Evolutionary conservation across 2,888 invertebrate species (phyloP), one percentile per base, ranked within the genome.

Genomic region (Adela reaumurella): DNA sequence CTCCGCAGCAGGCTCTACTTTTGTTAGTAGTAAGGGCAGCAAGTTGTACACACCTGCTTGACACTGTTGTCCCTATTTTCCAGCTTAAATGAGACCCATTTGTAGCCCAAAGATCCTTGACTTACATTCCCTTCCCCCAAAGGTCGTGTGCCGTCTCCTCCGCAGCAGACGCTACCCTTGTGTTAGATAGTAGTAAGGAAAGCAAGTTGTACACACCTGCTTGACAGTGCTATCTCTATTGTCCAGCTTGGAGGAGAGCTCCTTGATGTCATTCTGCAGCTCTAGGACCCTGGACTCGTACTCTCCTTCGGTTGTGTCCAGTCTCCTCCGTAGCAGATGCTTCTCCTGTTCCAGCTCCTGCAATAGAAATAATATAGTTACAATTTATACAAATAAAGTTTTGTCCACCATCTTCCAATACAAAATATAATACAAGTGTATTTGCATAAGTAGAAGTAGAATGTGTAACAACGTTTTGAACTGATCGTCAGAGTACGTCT

Each of bases 321-420:
- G 77, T 60, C 91, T 90, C 53, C 95, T 83, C 52, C 92, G 83
- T 47, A 97, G 81, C 47, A 90, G 83, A 71, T 97, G 92, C 59
- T 94, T 89, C 72, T 97, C 96, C 72, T 97, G 96, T 73, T 96
- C 94, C 68, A 96, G 81, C 64, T 87, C 87, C 96, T 97, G 83
- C 0, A 77, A 74, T 48, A 43, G 19, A 35, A 14, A 35, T 3
- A 35, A 3, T 8, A 24, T 4, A 24, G 5, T 24, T 4, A 6
- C 5, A 24, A 8, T 24, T 24, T 6, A 6, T 4, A 6, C 8
- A 8, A 24, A 24, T 24, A 24, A 6, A 4, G 24, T 24, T 24
- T 24, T 24, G 24, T 6, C 5, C 24, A 6, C 24, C n/a, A n/a
- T n/a, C n/a, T n/a, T n/a, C n/a, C n/a, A n/a, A n/a, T n/a, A n/a